Evolutionary conservation across 2,888 invertebrate genomes (phyloP).

Genomic region (Exephanes ischioxanthus): DNA sequence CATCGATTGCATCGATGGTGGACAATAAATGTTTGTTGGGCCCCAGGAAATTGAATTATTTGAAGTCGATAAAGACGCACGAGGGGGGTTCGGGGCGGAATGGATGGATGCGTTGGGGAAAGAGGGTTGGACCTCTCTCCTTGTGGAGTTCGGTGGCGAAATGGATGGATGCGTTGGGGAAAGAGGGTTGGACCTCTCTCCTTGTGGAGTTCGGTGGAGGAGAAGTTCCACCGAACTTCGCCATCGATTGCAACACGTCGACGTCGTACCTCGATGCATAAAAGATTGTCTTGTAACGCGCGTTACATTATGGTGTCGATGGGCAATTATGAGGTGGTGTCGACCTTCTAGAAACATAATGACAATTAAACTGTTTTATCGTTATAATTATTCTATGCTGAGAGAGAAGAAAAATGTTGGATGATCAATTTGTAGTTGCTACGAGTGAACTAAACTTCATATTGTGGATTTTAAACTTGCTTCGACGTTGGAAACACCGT

Average conservation of each 20-base stretch:
- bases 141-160: neutral
- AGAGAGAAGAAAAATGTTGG: no score
- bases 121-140: conserved; percentile 16
- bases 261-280: neutral
- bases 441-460: neutral
- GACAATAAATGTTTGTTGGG: conserved; percentile 71
- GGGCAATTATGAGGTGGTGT: neutral
- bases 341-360: neutral
- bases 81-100: neutral
- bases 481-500: no score
- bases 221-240: conserved; percentile 29
- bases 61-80: conserved; percentile 66
- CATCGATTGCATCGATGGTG: conserved; percentile 3
- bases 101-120: neutral
- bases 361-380: neutral
- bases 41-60: conserved; percentile 79
- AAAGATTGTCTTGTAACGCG: neutral
- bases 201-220: neutral
- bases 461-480: neutral
- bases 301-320: neutral
- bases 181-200: conserved; percentile 20
- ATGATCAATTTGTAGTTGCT: no score
- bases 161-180: neutral
- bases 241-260: conserved; percentile 29
- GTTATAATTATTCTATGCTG: no score